Base-by-base conservation (phyloP, 2,797 vertebrate species). In the Thalassophryne amazonica region DNA sequence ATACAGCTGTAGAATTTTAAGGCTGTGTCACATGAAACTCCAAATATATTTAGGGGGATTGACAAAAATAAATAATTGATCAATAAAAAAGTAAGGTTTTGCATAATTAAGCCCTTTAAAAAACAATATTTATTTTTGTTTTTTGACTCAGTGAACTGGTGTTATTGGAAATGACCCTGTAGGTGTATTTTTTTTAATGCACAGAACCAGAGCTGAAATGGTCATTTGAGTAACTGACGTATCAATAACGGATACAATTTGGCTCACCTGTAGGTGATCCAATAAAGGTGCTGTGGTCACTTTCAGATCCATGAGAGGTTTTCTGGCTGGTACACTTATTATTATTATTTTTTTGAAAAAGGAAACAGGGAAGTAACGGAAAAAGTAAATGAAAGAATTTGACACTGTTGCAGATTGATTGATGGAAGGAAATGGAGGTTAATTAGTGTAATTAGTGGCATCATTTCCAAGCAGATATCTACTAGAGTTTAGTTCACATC, bases 401-500 rank as follows among this genome's bases (percentile, higher is more conserved):
- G 20, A 39, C 37, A 13, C 36, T 8, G 5, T 10, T 14, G 19
- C 3, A n/a, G 10, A 27, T 7, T 27, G 29, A 38, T 3, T 21
- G 52, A 34, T 29, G 31, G 24, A 16, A 7, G 18, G 22, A 16
- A 35, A 31, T 12, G 34, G 8, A 11, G 17, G 33, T 15, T 29
- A 16, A 17, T 23, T 22, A 31, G 4, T 19, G 11, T 17, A 36
- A 23, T 9, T 9, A 19, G 34, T 16, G 28, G 8, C 34, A 45
- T 67, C 41, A 45, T 66, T 46, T 49, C 36, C 23, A 27, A 51
- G 63, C 60, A 58, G 49, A 48, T 20, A 62, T 64, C 37, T 69
- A 57, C 12, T 47, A 24, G 46, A 77, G 61, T 80, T 85, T 74
- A 78, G 30, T 42, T 65, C 30, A 49, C 76, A 63, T 86, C 73